These are phyloP conservation scores for Nematopogon swammerdamellus DNA, from an alignment of 2,888 invertebrate genomes.

Conservation along the genomic window DNA sequence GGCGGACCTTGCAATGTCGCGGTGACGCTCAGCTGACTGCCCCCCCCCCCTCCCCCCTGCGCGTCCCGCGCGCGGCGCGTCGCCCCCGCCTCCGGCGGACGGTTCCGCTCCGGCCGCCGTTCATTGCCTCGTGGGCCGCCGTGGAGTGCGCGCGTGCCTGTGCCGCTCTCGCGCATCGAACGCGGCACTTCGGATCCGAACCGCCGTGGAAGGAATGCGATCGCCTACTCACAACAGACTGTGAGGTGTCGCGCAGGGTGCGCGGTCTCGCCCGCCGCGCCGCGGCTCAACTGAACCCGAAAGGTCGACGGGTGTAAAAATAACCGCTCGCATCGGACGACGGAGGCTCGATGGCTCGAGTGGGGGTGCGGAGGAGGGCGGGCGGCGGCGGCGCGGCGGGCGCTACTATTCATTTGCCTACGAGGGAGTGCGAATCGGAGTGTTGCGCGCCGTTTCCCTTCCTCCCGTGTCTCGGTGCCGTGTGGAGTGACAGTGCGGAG, in stretches of 20 bases:
- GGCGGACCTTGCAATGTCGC: constrained; percentile 60
- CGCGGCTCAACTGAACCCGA: constrained; percentile 31
- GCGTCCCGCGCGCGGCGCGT: constrained; percentile 16
- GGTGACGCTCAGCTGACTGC: constrained; percentile 56
- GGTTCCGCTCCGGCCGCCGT: too few relatives aligned
- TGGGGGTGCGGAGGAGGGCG: constrained; percentile 53
- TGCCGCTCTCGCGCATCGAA: constrained; percentile 8
- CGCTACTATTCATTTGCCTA: constrained; percentile 54
- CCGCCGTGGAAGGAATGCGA: constrained; percentile 16
- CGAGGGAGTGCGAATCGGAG: constrained; percentile 13
- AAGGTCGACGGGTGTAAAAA: constrained; percentile 57
- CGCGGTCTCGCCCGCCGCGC: neutral
- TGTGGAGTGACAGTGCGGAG: neutral
- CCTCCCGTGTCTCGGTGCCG: neutral
- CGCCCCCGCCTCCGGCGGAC: constrained; percentile 37
- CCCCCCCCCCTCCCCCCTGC: constrained; percentile 32
- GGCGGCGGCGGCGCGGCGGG: constrained; percentile 35
- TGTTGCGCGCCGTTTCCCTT: neutral
- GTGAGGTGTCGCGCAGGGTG: constrained; percentile 16
- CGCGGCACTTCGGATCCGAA: constrained; percentile 1
- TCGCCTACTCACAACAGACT: too few relatives aligned
- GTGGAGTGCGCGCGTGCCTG: constrained; percentile 35
- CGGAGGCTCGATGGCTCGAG: constrained; percentile 42
- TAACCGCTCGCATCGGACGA: constrained; percentile 41
- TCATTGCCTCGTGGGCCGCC: constrained; percentile 67